Evolutionary conservation across 2,113 vertebrate species (phyloP).

Genomic region (Motacilla tschutschensis): DNA sequence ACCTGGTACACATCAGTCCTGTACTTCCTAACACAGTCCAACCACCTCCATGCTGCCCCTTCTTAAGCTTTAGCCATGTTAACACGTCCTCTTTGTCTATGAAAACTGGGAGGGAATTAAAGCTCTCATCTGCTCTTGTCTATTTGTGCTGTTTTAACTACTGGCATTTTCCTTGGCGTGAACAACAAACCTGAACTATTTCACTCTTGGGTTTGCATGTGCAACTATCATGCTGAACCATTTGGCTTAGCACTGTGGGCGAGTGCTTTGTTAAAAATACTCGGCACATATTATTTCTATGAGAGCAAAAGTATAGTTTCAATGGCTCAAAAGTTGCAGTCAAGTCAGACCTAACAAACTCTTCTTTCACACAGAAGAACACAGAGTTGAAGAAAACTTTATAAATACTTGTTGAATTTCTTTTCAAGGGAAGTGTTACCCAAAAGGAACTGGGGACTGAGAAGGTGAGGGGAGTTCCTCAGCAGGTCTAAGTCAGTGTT

Average conservation of each 20-base stretch:
- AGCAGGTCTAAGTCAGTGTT: background rate
- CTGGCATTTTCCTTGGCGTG: conserved; percentile 34
- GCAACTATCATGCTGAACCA: background rate
- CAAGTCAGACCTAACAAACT: background rate
- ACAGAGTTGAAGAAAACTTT: background rate
- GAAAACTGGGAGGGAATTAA: conserved; percentile 17
- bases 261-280: conserved; percentile 43
- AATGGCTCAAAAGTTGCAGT: background rate
- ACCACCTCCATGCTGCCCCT: background rate
- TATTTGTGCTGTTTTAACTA: conserved; percentile 42
- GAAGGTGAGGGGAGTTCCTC: background rate
- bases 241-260: background rate
- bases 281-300: background rate
- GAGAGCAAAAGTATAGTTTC: background rate
- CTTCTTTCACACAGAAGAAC: background rate
- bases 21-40: background rate
- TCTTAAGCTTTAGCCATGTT: background rate
- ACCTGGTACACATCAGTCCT: background rate
- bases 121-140: conserved; percentile 37
- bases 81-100: background rate
- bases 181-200: conserved; percentile 32
- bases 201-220: conserved; percentile 16
- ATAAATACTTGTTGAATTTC: conserved; percentile 36
- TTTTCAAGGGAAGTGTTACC: background rate
- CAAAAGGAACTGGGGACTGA: background rate